Base-by-base conservation (phyloP, 2,888 invertebrate species). In the Liposcelis brunnea region DNA sequence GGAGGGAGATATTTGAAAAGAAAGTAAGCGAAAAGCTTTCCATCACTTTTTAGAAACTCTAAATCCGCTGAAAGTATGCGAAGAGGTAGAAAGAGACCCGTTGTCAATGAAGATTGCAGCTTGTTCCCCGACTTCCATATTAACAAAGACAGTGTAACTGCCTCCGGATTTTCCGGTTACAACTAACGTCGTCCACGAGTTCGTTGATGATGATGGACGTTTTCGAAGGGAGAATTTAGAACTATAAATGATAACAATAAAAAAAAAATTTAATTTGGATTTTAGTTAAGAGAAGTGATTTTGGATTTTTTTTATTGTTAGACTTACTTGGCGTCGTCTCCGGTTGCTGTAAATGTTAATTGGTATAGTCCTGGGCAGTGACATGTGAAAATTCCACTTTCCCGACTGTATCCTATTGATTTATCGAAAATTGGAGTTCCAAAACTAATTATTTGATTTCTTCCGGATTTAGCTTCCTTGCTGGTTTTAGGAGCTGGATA, bases 311-410 rank as follows among this genome's bases (percentile, higher is more conserved):
- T n/a, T n/a, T n/a, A n/a, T 26, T 26, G 26, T 6, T 26, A 26
- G 26, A 56, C 61, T 59, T 55, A 77, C 77, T 69, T 55, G 64
- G 61, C 36, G 64, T 50, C 62, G 64, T 55, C 57, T 35, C 62
- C 63, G 48, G 59, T 59, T 31, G 61, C 66, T 21, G 64, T 59
- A 52, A 65, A 66, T 33, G 63, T 61, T 53, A 67, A 62, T 50
- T 64, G 65, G 51, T 67, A 67, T 33, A 65, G 57, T 32, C 66
- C 67, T 3, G 67, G 64, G 50, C 66, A 67, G 49, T 63, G 61
- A 8, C 62, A 61, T 32, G 63, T 65, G 54, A 67, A 67, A 40
- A 40, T 40, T 11, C 40, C 40, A 40, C 11, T 40, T 19, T 18
- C 19, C 10, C 6, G 3, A 11, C 21, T 19, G 19, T 18, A 40